Evolutionary conservation across 1,140 invertebrate species (phyloP).

Genomic region (Drosophila pallidifrons): DNA sequence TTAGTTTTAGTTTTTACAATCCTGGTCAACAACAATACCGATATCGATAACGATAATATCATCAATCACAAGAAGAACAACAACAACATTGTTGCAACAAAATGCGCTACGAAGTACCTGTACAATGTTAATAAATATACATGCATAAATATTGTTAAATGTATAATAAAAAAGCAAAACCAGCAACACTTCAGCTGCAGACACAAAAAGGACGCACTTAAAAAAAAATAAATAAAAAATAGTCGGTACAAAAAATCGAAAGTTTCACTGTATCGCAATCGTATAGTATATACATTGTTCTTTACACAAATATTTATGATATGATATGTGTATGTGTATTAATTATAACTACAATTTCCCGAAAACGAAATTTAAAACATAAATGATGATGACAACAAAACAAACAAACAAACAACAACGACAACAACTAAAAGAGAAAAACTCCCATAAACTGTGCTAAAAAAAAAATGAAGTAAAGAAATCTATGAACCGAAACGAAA

Average conservation of each 20-base stretch:
- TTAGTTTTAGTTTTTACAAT: conserved; percentile 39
- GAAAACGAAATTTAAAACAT: conserved; percentile 16
- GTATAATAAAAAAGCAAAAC: conserved; percentile 30
- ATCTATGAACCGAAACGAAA: conserved; percentile 20
- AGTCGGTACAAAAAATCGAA: not conserved
- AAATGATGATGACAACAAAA: conserved; percentile 18
- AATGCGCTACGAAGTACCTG: conserved; percentile 60
- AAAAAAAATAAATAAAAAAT: not conserved
- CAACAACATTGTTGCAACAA: conserved; percentile 47
- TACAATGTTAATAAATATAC: conserved; percentile 42
- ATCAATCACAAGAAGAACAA: conserved; percentile 7
- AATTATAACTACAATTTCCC: conserved; percentile 22
- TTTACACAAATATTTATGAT: conserved; percentile 15
- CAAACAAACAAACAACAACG: conserved; percentile 33
- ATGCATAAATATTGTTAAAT: conserved; percentile 48
- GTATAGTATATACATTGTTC: conserved; percentile 34
- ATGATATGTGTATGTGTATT: conserved; percentile 55
- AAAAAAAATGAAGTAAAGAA: conserved; percentile 48
- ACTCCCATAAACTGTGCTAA: conserved; percentile 82
- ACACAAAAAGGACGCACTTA: not conserved
- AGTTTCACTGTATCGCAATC: conserved; percentile 2
- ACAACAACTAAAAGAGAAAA: conserved; percentile 48
- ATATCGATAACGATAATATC: conserved; percentile 3
- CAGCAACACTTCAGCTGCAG: conserved; percentile 22
- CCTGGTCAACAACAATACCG: conserved; percentile 15